These are phyloP conservation scores for Xiphophorus birchmanni DNA, from an alignment of 2,797 vertebrate species.

Conservation along the genomic window DNA sequence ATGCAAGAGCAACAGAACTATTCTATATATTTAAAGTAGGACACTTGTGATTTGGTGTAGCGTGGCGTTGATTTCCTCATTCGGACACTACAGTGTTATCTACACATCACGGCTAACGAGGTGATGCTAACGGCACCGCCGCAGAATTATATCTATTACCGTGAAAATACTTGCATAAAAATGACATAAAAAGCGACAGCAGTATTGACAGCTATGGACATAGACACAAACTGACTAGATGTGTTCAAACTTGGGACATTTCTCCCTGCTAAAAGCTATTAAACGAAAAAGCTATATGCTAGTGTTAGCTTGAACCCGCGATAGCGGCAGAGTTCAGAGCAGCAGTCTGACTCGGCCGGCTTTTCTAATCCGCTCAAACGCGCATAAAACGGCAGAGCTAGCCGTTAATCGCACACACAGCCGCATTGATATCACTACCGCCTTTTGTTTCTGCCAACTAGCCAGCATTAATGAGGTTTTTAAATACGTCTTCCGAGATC, in stretches of 20 bases:
- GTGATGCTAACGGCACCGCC: conserved; percentile 31
- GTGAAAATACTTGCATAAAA: background rate
- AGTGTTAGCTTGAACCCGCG: conserved; percentile 63
- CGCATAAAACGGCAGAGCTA: conserved; percentile 13
- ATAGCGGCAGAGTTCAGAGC: conserved; percentile 48
- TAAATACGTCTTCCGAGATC: conserved; percentile 52
- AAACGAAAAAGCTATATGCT: conserved; percentile 54
- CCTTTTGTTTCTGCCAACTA: background rate
- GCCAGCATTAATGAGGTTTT: conserved; percentile 25
- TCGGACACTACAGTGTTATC: conserved; percentile 55
- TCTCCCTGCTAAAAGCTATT: conserved; percentile 10
- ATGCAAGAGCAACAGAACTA: background rate
- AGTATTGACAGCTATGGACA: background rate
- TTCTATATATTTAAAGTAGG: background rate
- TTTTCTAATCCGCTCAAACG: conserved; percentile 54
- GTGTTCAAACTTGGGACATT: background rate
- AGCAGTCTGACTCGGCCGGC: conserved; percentile 59
- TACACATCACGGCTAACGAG: conserved; percentile 58
- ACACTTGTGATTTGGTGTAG: conserved; percentile 44
- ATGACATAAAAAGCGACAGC: background rate
- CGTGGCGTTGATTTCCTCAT: conserved; percentile 70
- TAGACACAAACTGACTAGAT: too few relatives aligned
- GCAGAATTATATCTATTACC: background rate
- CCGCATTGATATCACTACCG: background rate
- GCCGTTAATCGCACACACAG: background rate